phyloP scores from a whole-genome alignment of 2,797 vertebrate species.

The Propithecus deckenii region DNA sequence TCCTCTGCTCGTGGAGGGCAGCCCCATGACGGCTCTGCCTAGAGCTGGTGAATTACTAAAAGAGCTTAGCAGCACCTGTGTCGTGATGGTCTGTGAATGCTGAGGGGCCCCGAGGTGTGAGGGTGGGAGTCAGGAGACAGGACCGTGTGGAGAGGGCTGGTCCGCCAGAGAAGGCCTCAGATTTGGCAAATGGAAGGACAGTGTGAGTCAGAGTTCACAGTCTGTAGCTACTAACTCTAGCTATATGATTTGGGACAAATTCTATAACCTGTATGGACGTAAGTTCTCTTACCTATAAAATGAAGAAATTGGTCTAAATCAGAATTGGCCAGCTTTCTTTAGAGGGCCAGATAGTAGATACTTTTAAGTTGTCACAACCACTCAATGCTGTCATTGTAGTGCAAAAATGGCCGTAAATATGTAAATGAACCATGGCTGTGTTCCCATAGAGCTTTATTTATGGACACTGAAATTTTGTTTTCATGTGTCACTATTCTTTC shows the following conservation, averaged over 20 bases:
- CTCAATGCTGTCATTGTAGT: neutral
- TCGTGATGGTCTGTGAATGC: conserved; percentile 12
- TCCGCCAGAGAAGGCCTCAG: neutral
- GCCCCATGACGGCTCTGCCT: neutral
- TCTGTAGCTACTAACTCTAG: neutral
- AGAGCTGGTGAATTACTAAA: conserved; percentile 53
- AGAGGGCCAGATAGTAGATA: neutral
- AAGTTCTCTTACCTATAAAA: neutral
- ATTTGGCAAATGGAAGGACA: neutral
- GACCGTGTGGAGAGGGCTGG: neutral
- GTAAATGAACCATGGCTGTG: neutral
- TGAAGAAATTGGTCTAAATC: neutral
- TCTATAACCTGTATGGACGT: neutral
- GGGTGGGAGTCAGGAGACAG: neutral
- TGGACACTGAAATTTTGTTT: neutral
- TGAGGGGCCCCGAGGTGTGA: neutral
- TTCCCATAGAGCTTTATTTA: neutral
- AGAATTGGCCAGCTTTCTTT: neutral
- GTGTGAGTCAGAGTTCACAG: neutral
- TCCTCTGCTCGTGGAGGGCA: conserved; percentile 80
- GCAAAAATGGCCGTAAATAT: neutral
- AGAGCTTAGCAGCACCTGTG: conserved; percentile 26
- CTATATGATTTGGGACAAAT: neutral
- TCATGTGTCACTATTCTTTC: neutral
- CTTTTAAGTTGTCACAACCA: neutral